phyloP scores from a whole-genome alignment of 2,888 invertebrate genomes.

The Synanthedon vespiformis region DNA sequence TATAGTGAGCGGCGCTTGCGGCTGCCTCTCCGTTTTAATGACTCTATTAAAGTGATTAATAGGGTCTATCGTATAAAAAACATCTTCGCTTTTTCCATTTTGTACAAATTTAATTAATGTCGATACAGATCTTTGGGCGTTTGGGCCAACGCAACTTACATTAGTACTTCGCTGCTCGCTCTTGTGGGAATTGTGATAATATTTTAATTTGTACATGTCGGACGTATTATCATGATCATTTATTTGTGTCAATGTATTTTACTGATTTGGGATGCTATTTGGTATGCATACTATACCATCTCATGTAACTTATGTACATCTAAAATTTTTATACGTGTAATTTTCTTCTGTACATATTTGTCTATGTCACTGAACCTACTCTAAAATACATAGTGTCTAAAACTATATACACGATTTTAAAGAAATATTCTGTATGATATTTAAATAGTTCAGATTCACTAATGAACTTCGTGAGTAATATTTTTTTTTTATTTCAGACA shows the following conservation, averaged over 20 bases:
- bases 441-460: no score
- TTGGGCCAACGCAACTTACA: conserved; percentile 5
- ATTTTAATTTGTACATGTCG: not conserved
- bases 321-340: not conserved
- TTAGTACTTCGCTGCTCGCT: not conserved
- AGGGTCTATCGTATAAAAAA: conserved; percentile 50
- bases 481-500: no score
- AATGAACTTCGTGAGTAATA: no score
- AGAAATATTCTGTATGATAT: no score
- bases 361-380: not conserved
- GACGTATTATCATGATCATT: not conserved
- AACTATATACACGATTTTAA: no score
- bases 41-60: conserved; percentile 69
- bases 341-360: not conserved
- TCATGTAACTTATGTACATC: not conserved
- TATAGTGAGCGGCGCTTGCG: conserved; percentile 31
- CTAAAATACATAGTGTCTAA: no score
- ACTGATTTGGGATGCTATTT: not conserved
- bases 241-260: not conserved
- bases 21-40: conserved; percentile 56
- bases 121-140: conserved; percentile 39
- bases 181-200: not conserved
- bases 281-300: not conserved
- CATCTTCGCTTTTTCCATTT: conserved; percentile 43
- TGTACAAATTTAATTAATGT: conserved; percentile 64